Conservation (phyloP, 1,140 invertebrate genomes). For the Pristionchus pacificus region DNA sequence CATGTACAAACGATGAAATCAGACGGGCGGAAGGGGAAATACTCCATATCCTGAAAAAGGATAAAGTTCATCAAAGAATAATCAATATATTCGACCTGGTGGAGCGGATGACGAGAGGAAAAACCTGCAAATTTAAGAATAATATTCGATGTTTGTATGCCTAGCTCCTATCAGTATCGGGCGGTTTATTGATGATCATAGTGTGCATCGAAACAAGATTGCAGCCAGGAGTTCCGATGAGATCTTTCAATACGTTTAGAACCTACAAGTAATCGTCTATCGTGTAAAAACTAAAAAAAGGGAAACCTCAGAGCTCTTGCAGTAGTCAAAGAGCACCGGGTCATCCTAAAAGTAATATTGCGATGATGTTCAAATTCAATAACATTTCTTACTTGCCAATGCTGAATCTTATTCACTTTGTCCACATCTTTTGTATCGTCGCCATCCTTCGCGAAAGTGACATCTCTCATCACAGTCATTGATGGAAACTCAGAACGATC, state of each 20-base stretch:
- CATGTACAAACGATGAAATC: slow-evolving; percentile 74
- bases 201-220: slow-evolving; percentile 75
- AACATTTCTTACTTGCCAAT: slow-evolving; percentile 66
- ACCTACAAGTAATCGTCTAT: slow-evolving; percentile 59
- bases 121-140: slow-evolving; percentile 54
- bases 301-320: slow-evolving; percentile 46
- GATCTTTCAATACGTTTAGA: slow-evolving; percentile 71
- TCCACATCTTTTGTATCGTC: slow-evolving; percentile 62
- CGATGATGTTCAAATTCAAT: neutral
- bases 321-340: slow-evolving; percentile 71
- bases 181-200: slow-evolving; percentile 88
- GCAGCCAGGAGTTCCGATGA: slow-evolving; percentile 67
- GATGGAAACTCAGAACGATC: slow-evolving; percentile 58
- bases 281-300: slow-evolving; percentile 1
- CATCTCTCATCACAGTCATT: slow-evolving; percentile 73
- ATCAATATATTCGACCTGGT: too few species aligned
- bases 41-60: slow-evolving; percentile 75
- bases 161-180: slow-evolving; percentile 65
- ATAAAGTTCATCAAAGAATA: too few species aligned
- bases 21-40: slow-evolving; percentile 75
- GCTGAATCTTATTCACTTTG: slow-evolving; percentile 70
- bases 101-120: slow-evolving; percentile 84
- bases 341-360: slow-evolving; percentile 67
- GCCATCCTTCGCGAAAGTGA: slow-evolving; percentile 63
- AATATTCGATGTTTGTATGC: neutral